Percentiles rank a stretch among this genome's conserved stretches.
Evolutionary conservation across 2,113 vertebrate species (phyloP).

Genomic region (Tetraodon nigroviridis): DNA sequence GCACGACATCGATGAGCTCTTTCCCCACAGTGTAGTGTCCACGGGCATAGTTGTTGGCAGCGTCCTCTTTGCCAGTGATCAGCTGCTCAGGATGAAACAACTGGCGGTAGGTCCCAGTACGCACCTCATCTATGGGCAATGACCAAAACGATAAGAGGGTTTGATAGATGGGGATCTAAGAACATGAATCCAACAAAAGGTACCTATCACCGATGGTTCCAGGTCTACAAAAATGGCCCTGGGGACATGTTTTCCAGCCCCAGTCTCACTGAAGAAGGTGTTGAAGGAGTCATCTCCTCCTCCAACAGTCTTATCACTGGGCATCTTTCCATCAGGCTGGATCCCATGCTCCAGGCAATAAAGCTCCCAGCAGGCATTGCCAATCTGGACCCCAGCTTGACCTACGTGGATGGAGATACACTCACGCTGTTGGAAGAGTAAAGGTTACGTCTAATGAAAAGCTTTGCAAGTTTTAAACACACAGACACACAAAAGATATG

Average conservation of each 20-base stretch:
- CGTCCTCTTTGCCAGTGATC: constrained; percentile 75
- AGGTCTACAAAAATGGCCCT: not conserved
- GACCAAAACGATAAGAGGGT: not conserved
- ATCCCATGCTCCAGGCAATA: too few relatives aligned
- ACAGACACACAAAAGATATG: too few relatives aligned
- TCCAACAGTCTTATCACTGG: too few relatives aligned
- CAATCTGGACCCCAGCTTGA: not conserved
- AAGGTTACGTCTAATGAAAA: too few relatives aligned
- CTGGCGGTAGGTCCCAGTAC: constrained; percentile 70
- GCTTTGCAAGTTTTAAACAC: too few relatives aligned
- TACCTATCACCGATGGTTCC: not conserved
- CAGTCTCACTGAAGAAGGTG: not conserved
- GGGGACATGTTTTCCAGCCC: not conserved
- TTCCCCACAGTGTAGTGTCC: constrained; percentile 87
- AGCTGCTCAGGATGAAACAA: constrained; percentile 80
- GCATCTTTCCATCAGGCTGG: too few relatives aligned
- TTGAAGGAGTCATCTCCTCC: not conserved
- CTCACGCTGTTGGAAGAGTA: not conserved
- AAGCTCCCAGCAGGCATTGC: not conserved
- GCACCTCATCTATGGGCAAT: not conserved
- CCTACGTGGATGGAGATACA: not conserved
- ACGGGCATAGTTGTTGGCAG: constrained; percentile 75
- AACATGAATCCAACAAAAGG: not conserved
- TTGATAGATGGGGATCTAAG: not conserved
- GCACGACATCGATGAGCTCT: constrained; percentile 82